Evolutionary conservation across 2,113 vertebrate genomes (phyloP), one percentile per base, ranked within the genome.

Genomic region (Cygnus buccinator): DNA sequence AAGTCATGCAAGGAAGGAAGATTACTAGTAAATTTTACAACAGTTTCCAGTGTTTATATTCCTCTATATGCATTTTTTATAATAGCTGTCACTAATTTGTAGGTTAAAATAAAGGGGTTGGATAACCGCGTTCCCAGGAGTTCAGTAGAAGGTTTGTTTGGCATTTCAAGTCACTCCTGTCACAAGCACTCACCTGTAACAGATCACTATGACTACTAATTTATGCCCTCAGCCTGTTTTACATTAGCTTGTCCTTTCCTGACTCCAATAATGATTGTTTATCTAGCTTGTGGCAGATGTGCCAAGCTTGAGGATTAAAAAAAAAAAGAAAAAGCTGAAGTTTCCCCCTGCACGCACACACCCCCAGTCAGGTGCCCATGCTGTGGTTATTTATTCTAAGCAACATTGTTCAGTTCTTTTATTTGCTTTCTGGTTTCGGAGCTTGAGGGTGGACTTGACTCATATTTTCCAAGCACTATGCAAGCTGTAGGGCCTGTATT

Each of bases 331-430:
- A 52, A 25, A 52, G 50, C 23, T 52, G 63, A 80, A 29, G 61
- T 66, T 54, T 61, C 86, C 19, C 58, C 57, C 39, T 48, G 46
- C 54, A 21, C 62, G 25, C 2, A 0, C 48, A 41, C 39, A 55
- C 21, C 54, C 68, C 65, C 37, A 43, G 62, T 82, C 86, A 93
- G 81, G 91, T 95, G 84, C 62, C 94, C 62, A 63, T 70, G 41
- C 48, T 79, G 83, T 71, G 91, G 91, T 73, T 91, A 89, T 96
- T 94, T 94, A 93, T 95, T 96, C 94, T 92, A 80, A 77, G 83
- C 57, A 88, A 93, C 35, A 61, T 86, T 63, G 37, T 67, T 93
- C 73, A 50, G 46, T 86, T 80, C 55, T 84, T 94, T 75, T 95
- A 93, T 96, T 95, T 93, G 73, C 90, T 90, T 78, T 94, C 77